A percentile compares a stretch with the other conserved stretches of the same genome.
These are phyloP conservation scores for Rhagonycha lutea DNA, from an alignment of 2,888 invertebrate species.

Conservation along the genomic window DNA sequence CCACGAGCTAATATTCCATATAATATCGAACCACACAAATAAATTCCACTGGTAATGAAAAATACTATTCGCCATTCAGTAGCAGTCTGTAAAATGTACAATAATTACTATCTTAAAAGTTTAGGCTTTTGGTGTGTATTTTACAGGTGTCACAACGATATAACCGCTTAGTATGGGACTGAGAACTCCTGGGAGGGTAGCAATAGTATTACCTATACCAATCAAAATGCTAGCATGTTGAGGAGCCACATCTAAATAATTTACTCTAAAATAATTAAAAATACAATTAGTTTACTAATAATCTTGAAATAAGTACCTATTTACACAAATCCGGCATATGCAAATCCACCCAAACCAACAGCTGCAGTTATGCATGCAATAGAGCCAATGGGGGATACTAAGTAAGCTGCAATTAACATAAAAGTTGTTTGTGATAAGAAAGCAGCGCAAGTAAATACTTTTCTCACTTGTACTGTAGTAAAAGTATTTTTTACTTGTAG, in stretches of 20 bases:
- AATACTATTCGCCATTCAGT: no score
- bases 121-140: background rate
- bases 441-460: constrained; percentile 72
- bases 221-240: constrained; percentile 89
- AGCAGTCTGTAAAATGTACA: no score
- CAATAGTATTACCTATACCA: constrained; percentile 90
- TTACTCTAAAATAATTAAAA: constrained; percentile 61
- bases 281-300: background rate
- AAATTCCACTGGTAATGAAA: background rate
- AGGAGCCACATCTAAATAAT: constrained; percentile 89
- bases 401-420: constrained; percentile 81
- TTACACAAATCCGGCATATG: constrained; percentile 89
- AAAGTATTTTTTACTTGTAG: constrained; percentile 66
- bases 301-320: background rate
- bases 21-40: background rate
- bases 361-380: constrained; percentile 86
- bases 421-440: constrained; percentile 82
- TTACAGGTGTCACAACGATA: constrained; percentile 72
- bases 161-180: constrained; percentile 82
- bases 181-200: constrained; percentile 90
- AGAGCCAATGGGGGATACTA: constrained; percentile 68
- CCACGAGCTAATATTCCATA: background rate
- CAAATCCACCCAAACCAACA: constrained; percentile 89
- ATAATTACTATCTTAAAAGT: no score
- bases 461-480: constrained; percentile 74